Evolutionary conservation across 2,113 vertebrate genomes (phyloP), one percentile per base, ranked within the genome.

Genomic region (Nipponia nippon): DNA sequence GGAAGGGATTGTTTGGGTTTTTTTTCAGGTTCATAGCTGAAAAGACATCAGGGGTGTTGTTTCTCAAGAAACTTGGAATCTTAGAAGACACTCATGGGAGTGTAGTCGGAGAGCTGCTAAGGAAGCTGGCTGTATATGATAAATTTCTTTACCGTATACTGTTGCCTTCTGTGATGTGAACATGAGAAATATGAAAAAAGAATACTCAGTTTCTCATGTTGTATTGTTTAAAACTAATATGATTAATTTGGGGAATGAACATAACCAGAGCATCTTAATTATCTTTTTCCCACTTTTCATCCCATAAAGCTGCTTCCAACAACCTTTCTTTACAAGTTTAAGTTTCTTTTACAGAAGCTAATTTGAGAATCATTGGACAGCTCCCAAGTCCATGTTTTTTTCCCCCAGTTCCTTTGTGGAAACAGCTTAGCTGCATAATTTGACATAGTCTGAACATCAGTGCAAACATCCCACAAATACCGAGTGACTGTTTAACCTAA

Each of bases 381-480:
- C 29, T 85, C 62, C 13, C 77, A 96, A 34, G 25, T 58, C 61
- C 49, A 32, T 6, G 4, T 46, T n/a, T 49, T 91, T 62, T 63
- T 77, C 21, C n/a, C 3, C 29, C 62, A 52, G 32, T 47, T 89
- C 9, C 61, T 89, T 56, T 62, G 66, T 95, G 70, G 58, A 93
- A 95, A 63, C 26, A 79, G 49, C 12, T 78, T 91, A 95, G 70
- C 62, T 93, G 53, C 42, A 72, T 71, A 82, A 91, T 94, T 92
- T 87, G 62, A 79, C 75, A 78, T 55, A 56, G 62, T 49, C 72
- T 87, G 66, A 67, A 82, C 0, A 4, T 79, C 73, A 94, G 25
- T 69, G 69, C 69, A 95, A 92, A 87, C 61, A 94, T 69, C 76
- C 53, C 83, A 76, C 89, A 96, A 89, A 94, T 87, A 87, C 55